Evolutionary conservation across 2,113 vertebrate species (phyloP).

Genomic region (Psittacara wagleri): DNA sequence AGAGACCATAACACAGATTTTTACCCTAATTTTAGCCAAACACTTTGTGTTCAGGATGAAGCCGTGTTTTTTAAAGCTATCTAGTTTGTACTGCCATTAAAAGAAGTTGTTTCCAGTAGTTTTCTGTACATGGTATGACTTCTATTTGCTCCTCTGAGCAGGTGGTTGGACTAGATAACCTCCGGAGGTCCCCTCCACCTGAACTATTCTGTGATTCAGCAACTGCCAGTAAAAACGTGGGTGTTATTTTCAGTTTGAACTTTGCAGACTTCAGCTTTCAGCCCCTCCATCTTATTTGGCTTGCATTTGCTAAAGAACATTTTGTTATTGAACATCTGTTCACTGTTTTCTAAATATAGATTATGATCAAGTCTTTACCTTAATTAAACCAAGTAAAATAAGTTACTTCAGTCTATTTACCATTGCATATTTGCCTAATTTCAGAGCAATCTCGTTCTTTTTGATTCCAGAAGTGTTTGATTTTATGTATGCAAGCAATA

Average conservation of each 20-base stretch:
- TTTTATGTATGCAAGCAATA: not conserved
- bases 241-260: conserved; percentile 26
- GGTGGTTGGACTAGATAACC: not conserved
- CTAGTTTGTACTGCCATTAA: not conserved
- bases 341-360: not conserved
- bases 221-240: not conserved
- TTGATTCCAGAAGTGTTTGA: not conserved
- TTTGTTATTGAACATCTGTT: conserved; percentile 39
- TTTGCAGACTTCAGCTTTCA: conserved; percentile 35
- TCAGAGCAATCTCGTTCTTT: not conserved
- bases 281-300: not conserved
- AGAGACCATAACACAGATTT: not conserved
- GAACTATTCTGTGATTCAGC: conserved; percentile 5
- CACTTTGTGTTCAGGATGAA: not conserved
- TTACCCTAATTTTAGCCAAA: not conserved
- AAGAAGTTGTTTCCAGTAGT: not conserved
- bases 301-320: not conserved
- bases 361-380: not conserved
- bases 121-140: not conserved
- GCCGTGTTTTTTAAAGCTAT: not conserved
- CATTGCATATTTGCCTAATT: not conserved
- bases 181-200: not conserved
- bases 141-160: not conserved
- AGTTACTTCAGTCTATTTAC: not conserved
- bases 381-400: not conserved